Conservation (phyloP, 2,797 vertebrate genomes). For the Protonibea diacanthus region DNA sequence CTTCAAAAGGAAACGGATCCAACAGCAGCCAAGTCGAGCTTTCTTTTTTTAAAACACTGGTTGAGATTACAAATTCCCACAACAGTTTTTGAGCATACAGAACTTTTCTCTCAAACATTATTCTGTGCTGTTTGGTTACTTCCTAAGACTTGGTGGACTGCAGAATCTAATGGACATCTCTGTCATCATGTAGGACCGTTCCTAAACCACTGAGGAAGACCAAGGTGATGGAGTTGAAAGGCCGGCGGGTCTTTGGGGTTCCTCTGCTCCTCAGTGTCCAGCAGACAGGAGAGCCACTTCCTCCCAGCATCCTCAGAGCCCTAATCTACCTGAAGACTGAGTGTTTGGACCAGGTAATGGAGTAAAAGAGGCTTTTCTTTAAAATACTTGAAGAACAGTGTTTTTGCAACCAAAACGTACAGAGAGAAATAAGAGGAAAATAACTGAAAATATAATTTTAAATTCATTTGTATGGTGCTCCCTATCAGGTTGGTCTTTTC, state of each 20-base stretch:
- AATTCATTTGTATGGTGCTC: neutral
- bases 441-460: neutral
- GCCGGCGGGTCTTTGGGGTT: slow-evolving; percentile 89
- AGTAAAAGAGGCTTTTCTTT: too few relatives aligned
- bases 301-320: slow-evolving; percentile 88
- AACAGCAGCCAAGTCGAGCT: slow-evolving; percentile 29
- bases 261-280: slow-evolving; percentile 87
- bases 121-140: neutral
- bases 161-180: neutral
- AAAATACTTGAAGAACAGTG: neutral
- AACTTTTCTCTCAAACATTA: neutral
- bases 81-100: slow-evolving; percentile 6
- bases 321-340: slow-evolving; percentile 87
- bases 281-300: slow-evolving; percentile 87
- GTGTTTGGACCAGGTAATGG: slow-evolving; percentile 90
- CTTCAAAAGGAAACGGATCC: slow-evolving; percentile 53
- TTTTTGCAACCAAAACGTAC: neutral
- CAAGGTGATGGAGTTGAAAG: slow-evolving; percentile 85
- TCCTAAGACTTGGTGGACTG: neutral
- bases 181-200: slow-evolving; percentile 83
- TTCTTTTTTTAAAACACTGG: slow-evolving; percentile 27
- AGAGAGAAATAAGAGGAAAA: neutral
- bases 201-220: slow-evolving; percentile 87
- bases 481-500: slow-evolving; percentile 90
- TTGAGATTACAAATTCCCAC: slow-evolving; percentile 27